phyloP scores from a whole-genome alignment of 2,888 invertebrate species.

The Euplexia lucipara region DNA sequence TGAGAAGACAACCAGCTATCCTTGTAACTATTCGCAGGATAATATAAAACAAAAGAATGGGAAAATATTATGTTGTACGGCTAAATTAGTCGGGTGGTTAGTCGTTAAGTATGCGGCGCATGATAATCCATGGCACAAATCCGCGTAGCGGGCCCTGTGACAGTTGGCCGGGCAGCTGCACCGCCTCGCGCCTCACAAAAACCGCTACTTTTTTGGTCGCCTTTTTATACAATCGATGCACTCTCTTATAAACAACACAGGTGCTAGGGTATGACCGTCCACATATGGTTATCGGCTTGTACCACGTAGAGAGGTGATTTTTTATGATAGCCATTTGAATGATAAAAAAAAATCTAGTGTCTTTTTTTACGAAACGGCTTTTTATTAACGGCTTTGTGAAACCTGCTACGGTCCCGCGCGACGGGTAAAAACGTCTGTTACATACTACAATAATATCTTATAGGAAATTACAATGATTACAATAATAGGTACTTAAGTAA shows the following conservation, averaged over 20 bases:
- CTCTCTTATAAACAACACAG: slow-evolving; percentile 91
- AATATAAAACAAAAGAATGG: slow-evolving; percentile 56
- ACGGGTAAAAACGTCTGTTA: slow-evolving; percentile 41
- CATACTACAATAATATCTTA: slow-evolving; percentile 18
- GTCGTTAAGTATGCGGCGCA: slow-evolving; percentile 79
- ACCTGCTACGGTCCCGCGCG: slow-evolving; percentile 54
- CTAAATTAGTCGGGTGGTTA: slow-evolving; percentile 76
- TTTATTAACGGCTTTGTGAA: slow-evolving; percentile 64
- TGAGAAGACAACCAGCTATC: slow-evolving; percentile 14
- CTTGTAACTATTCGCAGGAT: slow-evolving; percentile 50
- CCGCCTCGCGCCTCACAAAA: slow-evolving; percentile 88
- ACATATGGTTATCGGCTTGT: slow-evolving; percentile 88
- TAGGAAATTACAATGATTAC: slow-evolving; percentile 20
- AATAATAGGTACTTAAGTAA: slow-evolving; percentile 2
- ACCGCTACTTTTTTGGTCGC: slow-evolving; percentile 87
- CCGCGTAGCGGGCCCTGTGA: slow-evolving; percentile 84
- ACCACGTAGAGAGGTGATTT: slow-evolving; percentile 79
- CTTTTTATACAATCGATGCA: slow-evolving; percentile 88
- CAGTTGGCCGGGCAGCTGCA: slow-evolving; percentile 89
- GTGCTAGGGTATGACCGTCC: slow-evolving; percentile 88
- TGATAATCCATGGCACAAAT: slow-evolving; percentile 83
- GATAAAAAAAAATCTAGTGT: slow-evolving; percentile 70
- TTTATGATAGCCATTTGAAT: slow-evolving; percentile 78
- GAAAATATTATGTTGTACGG: slow-evolving; percentile 66
- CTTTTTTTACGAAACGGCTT: slow-evolving; percentile 62